phyloP scores from a whole-genome alignment of 1,140 invertebrate species.

The Zaprionus taronus region DNA sequence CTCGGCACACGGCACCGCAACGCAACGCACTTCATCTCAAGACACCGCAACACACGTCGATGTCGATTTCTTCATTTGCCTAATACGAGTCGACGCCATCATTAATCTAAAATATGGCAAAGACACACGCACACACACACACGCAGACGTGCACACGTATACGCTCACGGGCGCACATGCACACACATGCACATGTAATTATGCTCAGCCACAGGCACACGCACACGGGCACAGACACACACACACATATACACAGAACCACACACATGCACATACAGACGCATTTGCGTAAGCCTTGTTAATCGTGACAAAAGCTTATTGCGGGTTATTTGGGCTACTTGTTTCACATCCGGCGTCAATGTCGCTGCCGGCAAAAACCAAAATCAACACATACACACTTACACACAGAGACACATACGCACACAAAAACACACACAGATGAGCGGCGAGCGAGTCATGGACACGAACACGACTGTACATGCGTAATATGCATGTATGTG shows the following conservation, averaged over 20 bases:
- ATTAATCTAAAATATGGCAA: slow-evolving; percentile 80
- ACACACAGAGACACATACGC: slow-evolving; percentile 11
- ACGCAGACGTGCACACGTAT: slow-evolving; percentile 15
- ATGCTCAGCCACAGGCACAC: slow-evolving; percentile 57
- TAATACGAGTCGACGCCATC: slow-evolving; percentile 79
- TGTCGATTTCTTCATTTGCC: slow-evolving; percentile 81
- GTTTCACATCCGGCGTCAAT: slow-evolving; percentile 77
- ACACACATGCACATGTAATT: slow-evolving; percentile 58
- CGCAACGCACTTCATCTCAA: slow-evolving; percentile 3
- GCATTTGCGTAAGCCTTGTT: slow-evolving; percentile 78
- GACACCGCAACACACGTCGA: slow-evolving; percentile 56
- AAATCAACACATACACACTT: slow-evolving; percentile 67
- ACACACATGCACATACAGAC: slow-evolving; percentile 8
- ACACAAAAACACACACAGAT: slow-evolving; percentile 1
- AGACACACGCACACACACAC: slow-evolving; percentile 64
- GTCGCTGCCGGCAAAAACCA: slow-evolving; percentile 63
- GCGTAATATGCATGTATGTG: slow-evolving; percentile 17
- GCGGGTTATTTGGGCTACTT: slow-evolving; percentile 81
- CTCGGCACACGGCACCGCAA: slow-evolving; percentile 10
- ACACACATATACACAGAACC: slow-evolving; percentile 30
- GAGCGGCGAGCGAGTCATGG: neutral
- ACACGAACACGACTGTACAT: slow-evolving; percentile 11
- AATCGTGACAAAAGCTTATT: slow-evolving; percentile 82
- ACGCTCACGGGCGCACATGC: slow-evolving; percentile 8
- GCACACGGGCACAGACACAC: slow-evolving; percentile 7